Conservation (phyloP, 2,888 invertebrate genomes). For the Dasysyrphus albostriatus region DNA sequence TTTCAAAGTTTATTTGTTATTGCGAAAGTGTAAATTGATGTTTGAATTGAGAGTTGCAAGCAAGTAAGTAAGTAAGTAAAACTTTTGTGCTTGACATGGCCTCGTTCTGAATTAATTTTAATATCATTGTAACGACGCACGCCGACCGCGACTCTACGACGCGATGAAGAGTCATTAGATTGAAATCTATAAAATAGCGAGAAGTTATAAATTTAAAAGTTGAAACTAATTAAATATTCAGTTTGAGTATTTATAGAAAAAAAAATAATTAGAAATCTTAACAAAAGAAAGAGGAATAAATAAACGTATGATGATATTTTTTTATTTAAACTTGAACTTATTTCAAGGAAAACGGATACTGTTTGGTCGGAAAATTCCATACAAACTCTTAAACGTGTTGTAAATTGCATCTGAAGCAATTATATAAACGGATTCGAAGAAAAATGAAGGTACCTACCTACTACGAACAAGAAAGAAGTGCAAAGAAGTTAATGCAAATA, state of each 20-base stretch:
- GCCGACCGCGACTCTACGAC: not conserved
- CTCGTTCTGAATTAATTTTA: slow-evolving; percentile 53
- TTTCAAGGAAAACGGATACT: slow-evolving; percentile 1
- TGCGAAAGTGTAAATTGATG: slow-evolving; percentile 47
- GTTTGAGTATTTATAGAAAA: not conserved
- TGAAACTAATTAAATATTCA: slow-evolving; percentile 41
- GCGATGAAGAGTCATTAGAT: slow-evolving; percentile 24
- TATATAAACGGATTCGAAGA: not conserved
- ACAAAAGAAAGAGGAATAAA: too few species aligned
- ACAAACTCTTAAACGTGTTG: not conserved
- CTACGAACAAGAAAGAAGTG: not conserved
- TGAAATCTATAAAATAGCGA: not conserved
- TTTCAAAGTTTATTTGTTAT: not conserved
- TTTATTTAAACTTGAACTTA: not conserved
- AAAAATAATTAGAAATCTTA: slow-evolving; percentile 9
- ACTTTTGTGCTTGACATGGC: slow-evolving; percentile 41
- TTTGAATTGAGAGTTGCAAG: slow-evolving; percentile 31
- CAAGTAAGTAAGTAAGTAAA: slow-evolving; percentile 1
- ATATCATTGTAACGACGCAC: slow-evolving; percentile 46
- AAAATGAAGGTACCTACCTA: not conserved
- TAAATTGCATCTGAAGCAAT: not conserved
- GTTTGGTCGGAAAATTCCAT: not conserved
- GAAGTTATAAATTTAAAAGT: not conserved
- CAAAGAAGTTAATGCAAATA: slow-evolving; percentile 12
- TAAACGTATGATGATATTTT: not conserved